Percentiles rank a stretch among this genome's conserved stretches.
Evolutionary conservation across 2,797 vertebrate species (phyloP).

Genomic region (Labeo calbasu): DNA sequence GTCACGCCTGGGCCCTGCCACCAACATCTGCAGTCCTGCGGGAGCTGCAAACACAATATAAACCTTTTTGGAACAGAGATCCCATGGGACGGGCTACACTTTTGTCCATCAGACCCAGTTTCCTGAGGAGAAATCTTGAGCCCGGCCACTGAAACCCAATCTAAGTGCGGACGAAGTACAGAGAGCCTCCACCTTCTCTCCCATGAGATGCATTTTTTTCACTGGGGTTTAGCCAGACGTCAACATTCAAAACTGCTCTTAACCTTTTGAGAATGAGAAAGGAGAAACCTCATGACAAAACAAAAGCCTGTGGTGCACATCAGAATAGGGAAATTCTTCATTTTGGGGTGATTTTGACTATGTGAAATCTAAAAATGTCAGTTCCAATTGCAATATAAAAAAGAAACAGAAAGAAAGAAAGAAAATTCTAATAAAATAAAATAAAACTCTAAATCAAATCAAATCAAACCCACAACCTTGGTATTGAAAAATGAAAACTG

Average conservation of each 20-base stretch:
- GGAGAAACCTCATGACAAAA: conserved; percentile 41
- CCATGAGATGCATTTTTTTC: conserved; percentile 80
- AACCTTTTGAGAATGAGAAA: conserved; percentile 44
- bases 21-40: conserved; percentile 60
- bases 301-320: conserved; percentile 8
- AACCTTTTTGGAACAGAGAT: conserved; percentile 49
- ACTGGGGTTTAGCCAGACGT: conserved; percentile 66
- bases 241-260: conserved; percentile 60
- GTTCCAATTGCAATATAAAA: no score
- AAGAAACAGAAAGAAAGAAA: no score
- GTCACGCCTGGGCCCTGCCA: conserved; percentile 52
- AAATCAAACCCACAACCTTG: no score
- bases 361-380: background rate
- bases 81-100: conserved; percentile 54
- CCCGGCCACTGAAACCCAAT: conserved; percentile 75
- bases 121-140: conserved; percentile 71
- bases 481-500: no score
- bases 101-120: conserved; percentile 68
- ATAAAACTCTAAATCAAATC: no score
- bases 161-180: conserved; percentile 70
- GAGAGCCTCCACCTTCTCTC: conserved; percentile 74
- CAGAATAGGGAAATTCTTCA: conserved; percentile 7
- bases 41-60: conserved; percentile 58
- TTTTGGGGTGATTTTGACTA: background rate
- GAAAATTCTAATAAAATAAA: background rate